Conservation (phyloP, 2,888 invertebrate species). For the Actias luna region DNA sequence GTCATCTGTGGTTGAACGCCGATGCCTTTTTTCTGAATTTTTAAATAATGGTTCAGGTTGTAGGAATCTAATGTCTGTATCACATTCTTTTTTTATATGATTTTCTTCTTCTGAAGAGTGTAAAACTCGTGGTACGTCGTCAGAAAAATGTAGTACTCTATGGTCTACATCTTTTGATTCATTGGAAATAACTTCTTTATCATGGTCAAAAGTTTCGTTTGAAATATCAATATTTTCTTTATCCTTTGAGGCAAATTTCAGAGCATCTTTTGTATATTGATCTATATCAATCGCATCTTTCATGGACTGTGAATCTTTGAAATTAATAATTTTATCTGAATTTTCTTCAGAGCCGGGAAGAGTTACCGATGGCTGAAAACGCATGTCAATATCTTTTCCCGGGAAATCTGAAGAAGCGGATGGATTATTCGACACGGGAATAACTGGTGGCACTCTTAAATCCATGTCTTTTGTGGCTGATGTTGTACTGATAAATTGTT, state of each 20-base stretch:
- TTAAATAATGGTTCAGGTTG: constrained; percentile 74
- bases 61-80: constrained; percentile 74
- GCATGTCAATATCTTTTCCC: constrained; percentile 77
- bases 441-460: constrained; percentile 67
- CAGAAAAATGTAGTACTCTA: constrained; percentile 70
- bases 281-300: constrained; percentile 78
- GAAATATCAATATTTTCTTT: constrained; percentile 74
- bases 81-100: constrained; percentile 52
- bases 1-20: constrained; percentile 79
- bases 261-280: constrained; percentile 79
- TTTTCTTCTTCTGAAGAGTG: constrained; percentile 42
- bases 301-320: constrained; percentile 47
- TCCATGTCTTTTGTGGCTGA: constrained; percentile 68
- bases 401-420: constrained; percentile 56
- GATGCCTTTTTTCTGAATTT: constrained; percentile 69
- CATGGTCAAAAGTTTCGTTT: constrained; percentile 60
- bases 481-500: constrained; percentile 44
- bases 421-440: constrained; percentile 47
- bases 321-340: constrained; percentile 32
- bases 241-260: constrained; percentile 75
- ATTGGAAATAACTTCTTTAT: constrained; percentile 47
- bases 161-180: constrained; percentile 77
- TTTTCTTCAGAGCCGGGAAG: constrained; percentile 42
- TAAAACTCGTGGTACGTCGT: constrained; percentile 49
- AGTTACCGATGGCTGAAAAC: constrained; percentile 59